These are phyloP conservation scores for Eueremaeus valkanovi DNA, from an alignment of 2,888 invertebrate genomes.

Conservation along the genomic window DNA sequence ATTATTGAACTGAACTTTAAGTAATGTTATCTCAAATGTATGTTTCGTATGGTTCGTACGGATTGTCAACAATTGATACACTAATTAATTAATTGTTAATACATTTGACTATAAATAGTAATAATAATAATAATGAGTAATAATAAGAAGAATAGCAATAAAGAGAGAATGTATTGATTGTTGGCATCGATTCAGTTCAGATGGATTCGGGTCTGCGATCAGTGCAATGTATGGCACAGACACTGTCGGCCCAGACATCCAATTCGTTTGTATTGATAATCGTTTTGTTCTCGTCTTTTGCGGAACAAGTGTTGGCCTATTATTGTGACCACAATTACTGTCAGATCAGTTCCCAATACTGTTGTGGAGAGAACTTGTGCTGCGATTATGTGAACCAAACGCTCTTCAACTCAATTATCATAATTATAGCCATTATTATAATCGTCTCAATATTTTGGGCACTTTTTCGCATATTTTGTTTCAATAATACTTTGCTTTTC, in stretches of 20 bases:
- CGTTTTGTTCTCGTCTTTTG: not conserved
- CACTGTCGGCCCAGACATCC: not conserved
- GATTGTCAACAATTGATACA: too few relatives aligned
- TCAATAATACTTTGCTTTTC: not conserved
- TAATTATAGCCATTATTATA: slow-evolving; percentile 8
- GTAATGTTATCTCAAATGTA: too few relatives aligned
- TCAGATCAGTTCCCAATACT: slow-evolving; percentile 20
- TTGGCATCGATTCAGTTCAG: too few relatives aligned
- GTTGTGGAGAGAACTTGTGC: slow-evolving; percentile 30
- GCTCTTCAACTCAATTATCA: slow-evolving; percentile 22
- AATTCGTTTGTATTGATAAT: not conserved
- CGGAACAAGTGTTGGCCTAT: not conserved
- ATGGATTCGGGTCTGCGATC: too few relatives aligned
- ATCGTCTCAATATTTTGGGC: slow-evolving; percentile 3
- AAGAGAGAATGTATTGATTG: too few relatives aligned
- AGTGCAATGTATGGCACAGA: too few relatives aligned
- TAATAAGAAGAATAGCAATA: too few relatives aligned
- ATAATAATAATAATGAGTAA: too few relatives aligned
- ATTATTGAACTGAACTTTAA: too few relatives aligned
- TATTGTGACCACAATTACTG: slow-evolving; percentile 25
- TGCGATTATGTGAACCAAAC: slow-evolving; percentile 28
- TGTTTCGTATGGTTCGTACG: too few relatives aligned
- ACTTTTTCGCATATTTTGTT: slow-evolving; percentile 10
- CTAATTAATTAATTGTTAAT: too few relatives aligned
- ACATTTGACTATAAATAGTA: too few relatives aligned